These are phyloP conservation scores for Alsophila aescularia DNA, from an alignment of 2,888 invertebrate species.

Conservation along the genomic window DNA sequence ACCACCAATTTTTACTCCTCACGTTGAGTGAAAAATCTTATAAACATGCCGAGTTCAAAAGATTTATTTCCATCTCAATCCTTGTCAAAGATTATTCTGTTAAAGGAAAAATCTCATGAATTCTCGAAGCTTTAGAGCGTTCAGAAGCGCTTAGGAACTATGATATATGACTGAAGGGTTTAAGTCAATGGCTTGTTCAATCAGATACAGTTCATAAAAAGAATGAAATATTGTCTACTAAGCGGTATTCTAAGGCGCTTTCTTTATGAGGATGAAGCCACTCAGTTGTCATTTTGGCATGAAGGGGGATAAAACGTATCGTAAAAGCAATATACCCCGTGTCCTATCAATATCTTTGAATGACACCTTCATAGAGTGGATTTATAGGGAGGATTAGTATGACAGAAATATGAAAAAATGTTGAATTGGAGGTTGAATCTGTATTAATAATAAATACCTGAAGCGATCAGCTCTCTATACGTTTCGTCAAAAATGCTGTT, in stretches of 20 bases:
- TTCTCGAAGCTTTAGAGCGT: conserved; percentile 28
- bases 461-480: too few relatives aligned
- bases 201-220: conserved; percentile 23
- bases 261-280: conserved; percentile 5
- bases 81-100: conserved; percentile 40
- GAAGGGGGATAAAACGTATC: conserved; percentile 14
- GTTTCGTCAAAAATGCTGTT: not conserved
- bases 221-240: conserved; percentile 20
- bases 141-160: conserved; percentile 24
- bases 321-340: conserved; percentile 7
- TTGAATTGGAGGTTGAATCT: too few relatives aligned
- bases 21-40: conserved; percentile 40
- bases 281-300: conserved; percentile 12
- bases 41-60: conserved; percentile 33
- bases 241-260: conserved; percentile 5
- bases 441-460: too few relatives aligned
- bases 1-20: conserved; percentile 38
- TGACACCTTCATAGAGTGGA: conserved; percentile 17
- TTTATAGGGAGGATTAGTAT: not conserved
- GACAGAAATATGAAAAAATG: not conserved
- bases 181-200: conserved; percentile 19
- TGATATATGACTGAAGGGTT: conserved; percentile 28
- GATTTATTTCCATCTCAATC: conserved; percentile 53
- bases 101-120: conserved; percentile 32
- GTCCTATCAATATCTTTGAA: conserved; percentile 23